Conservation (phyloP, 2,888 invertebrate species). For the Synergus laeviventris region DNA sequence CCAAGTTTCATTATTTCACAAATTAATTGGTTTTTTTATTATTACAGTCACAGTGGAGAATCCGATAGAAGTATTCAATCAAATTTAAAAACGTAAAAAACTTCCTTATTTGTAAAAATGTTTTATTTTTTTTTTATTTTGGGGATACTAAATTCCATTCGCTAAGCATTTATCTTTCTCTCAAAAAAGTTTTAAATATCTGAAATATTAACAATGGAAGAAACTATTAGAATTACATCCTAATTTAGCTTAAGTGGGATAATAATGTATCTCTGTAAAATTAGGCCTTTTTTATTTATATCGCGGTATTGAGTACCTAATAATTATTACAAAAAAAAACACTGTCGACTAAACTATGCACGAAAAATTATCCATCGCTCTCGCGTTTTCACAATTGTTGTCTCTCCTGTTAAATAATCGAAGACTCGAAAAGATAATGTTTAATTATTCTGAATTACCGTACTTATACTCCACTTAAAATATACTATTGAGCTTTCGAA, state of each 20-base stretch:
- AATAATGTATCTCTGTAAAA: background rate
- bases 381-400: background rate
- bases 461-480: background rate
- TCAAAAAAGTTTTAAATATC: background rate
- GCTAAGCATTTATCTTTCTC: background rate
- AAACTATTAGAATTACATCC: too few relatives aligned
- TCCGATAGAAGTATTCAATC: background rate
- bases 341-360: background rate
- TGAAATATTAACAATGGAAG: background rate
- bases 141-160: background rate
- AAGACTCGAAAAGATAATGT: background rate
- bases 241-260: background rate
- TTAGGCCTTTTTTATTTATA: too few relatives aligned
- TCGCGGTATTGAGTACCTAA: background rate
- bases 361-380: background rate
- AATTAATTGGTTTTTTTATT: background rate
- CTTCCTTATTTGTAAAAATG: background rate
- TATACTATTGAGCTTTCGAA: background rate
- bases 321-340: background rate
- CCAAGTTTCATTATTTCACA: too few relatives aligned
- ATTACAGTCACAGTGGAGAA: background rate
- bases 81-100: background rate
- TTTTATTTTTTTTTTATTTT: background rate
- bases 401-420: background rate
- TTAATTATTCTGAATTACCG: background rate